Base-by-base conservation (phyloP, 2,113 vertebrate species). In the Melanerpes formicivorus region DNA sequence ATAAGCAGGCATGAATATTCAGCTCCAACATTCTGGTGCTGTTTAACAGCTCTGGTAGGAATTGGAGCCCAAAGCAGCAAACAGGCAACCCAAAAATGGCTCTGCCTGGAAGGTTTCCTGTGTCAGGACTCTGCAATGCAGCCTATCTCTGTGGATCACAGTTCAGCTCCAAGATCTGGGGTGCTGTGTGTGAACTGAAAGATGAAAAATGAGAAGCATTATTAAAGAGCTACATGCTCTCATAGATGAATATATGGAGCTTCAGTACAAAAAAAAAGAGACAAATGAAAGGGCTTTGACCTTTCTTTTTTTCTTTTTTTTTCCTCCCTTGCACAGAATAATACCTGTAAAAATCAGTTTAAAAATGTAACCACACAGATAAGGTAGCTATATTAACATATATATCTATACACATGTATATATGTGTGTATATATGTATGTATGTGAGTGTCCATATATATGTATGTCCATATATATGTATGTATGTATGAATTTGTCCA, bases 91-190 rank as follows among this genome's bases (percentile, higher is more conserved):
- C 44, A 52, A 1, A 11, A 1, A 11, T 9, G 21, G 16, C n/a
- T 85, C 40, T 80, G 15, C 16, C 80, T 70, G 60, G 42, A 16
- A 62, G 44, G 10, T 37, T 27, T 48, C 30, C 26, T 8, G 0
- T 5, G 6, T 3, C 62, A 27, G 11, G 19, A 50, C 64, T 50
- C 64, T 46, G 59, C 10, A 55, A 9, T 0, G 0, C 26, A 52
- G 19, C 37, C 32, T 13, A 27, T 23, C 54, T 25, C 32, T 32
- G 9, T 3, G 60, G 77, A 46, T 46, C 60, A 8, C 16, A 34
- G 65, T 3, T 7, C 22, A 42, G 37, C 29, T 9, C 62, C 48
- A 63, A 32, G 62, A 1, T 23, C n/a, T 21, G 50, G 50, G 30
- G 18, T 29, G 80, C 5, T 30, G 32, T 37, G 2, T 2, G 5